Evolutionary conservation across 1,140 invertebrate species (phyloP), one percentile per base, ranked within the genome.

Genomic region (Sycophila sp.): DNA sequence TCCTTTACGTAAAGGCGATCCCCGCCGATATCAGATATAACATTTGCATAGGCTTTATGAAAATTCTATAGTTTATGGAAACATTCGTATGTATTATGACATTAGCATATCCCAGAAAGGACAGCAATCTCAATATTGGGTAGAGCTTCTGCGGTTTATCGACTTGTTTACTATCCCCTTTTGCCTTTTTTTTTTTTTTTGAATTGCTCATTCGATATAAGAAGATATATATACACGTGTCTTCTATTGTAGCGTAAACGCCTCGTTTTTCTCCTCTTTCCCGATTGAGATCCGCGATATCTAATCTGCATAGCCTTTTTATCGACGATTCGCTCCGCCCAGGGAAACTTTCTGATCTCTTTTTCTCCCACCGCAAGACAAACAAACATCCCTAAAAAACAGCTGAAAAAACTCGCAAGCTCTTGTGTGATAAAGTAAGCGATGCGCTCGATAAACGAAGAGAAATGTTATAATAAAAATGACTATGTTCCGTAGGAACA

Each of bases 81-180:
- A 77, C 83, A 86, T 86, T 86, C 78, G 83, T 86, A 85, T 86
- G 83, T 86, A 85, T 86, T 86, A 86, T 85, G 79, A 73, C 79
- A 86, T 86, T 86, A 86, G 83, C 84, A 86, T 86, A 86, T 86
- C 84, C 82, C 76, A 80, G 74, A 76, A 84, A 82, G 83, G 80
- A 81, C 84, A 80, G 83, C 85, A 85, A 86, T 86, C 83, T 85
- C 83, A 85, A 86, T 86, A 86, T 86, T 86, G 83, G 83, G 84
- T 85, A 83, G 76, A 74, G 68, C 73, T 75, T 73, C 70, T n/a
- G 72, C 72, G 77, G 75, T 81, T 81, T 82, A 85, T 82, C 78
- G 80, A 76, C 78, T 84, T 85, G 83, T 85, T 85, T 85, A 84
- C 82, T 80, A 78, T 74, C 79, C n/a, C 76, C 78, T 38, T 70